Conservation (phyloP, 2,888 invertebrate species). For the Pteria penguin region DNA sequence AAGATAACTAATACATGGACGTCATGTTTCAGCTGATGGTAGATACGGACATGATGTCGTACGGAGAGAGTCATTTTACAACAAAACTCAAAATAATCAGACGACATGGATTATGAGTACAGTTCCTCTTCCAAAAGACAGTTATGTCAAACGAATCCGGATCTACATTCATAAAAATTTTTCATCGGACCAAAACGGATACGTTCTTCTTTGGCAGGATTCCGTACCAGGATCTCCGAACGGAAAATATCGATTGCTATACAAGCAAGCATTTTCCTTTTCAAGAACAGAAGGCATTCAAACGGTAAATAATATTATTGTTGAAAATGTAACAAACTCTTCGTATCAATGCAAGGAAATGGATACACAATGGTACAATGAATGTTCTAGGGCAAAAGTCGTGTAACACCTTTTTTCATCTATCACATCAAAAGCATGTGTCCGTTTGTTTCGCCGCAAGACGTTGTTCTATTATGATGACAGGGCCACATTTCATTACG, state of each 20-base stretch:
- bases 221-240: neutral
- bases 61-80: neutral
- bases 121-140: neutral
- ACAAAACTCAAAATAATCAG: neutral
- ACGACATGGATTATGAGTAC: neutral
- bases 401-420: too few relatives aligned
- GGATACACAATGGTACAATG: too few relatives aligned
- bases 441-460: too few relatives aligned
- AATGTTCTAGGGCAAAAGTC: too few relatives aligned
- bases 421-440: too few relatives aligned
- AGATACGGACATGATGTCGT: neutral
- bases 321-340: too few relatives aligned
- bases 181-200: neutral
- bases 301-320: too few relatives aligned
- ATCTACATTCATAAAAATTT: neutral
- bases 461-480: too few relatives aligned
- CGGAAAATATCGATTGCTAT: neutral
- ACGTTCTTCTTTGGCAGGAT: neutral
- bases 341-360: too few relatives aligned
- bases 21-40: neutral
- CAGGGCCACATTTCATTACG: too few relatives aligned
- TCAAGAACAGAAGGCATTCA: neutral
- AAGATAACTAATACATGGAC: too few relatives aligned
- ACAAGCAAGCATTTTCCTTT: neutral
- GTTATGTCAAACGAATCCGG: neutral